Base-by-base conservation (phyloP, 1,140 invertebrate species). In the Calliopsis andreniformis region DNA sequence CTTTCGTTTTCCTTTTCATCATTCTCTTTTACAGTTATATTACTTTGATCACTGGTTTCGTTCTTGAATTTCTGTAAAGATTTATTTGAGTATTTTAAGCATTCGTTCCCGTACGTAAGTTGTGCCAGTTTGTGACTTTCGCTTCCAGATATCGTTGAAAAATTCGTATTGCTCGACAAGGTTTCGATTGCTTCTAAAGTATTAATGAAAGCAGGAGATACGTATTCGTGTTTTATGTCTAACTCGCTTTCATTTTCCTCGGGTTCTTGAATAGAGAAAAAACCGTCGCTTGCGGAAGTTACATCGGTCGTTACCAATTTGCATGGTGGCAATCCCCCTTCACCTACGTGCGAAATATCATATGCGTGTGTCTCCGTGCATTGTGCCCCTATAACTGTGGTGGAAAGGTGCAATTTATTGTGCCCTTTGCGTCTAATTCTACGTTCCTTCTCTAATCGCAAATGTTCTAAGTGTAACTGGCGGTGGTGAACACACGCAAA, bases 401-500 rank as follows among this genome's bases (percentile, higher is more conserved):
- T 51, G 45, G 32, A 63, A 53, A 64, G 16, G 35, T 62, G 70
- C 61, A 72, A 32, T 32, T 73, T 80, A 10, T 68, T 49, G 49
- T 76, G 43, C 18, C 16, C 23, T 49, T 49, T 55, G 7, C 0
- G 20, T 47, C 35, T 75, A 64, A 28, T 25, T 16, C 64, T 77
- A 84, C 23, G 8, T 64, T 42, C 55, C 18, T 82, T 56, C n/a
- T 81, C 85, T 89, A 88, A 30, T 61, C 82, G 83, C 55, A 76
- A 72, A 82, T 88, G 84, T 43, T 86, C 86, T 89, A 89, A 79
- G 73, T 88, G 78, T 80, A 86, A 78, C 49, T 85, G 71, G 72
- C 76, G 82, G 66, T 90, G 88, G 82, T 87, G 86, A 92, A 91
- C 91, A 92, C 92, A 92, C 92, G 91, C 91, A 84, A 82, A 88